Percentiles rank a stretch among this genome's conserved stretches.
These are phyloP conservation scores for Thera britannica DNA, from an alignment of 2,888 invertebrate species.

Conservation along the genomic window DNA sequence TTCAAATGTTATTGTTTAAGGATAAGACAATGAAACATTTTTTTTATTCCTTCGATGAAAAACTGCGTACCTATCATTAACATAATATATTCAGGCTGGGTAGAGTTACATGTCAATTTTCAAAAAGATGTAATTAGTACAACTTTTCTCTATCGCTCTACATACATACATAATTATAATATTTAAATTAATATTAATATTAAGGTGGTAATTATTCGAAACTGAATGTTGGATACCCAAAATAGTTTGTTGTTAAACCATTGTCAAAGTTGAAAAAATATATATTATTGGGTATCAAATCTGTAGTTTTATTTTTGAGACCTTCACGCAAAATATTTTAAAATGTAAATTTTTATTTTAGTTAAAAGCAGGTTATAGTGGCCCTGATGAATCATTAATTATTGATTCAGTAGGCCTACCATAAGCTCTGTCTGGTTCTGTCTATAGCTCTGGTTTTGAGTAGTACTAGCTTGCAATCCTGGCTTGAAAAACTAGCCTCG, in stretches of 20 bases:
- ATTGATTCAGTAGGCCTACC: too few relatives aligned
- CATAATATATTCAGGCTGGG: slow-evolving; percentile 48
- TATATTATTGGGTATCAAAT: slow-evolving; percentile 72
- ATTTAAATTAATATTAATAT: slow-evolving; percentile 52
- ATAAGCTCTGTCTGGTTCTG: too few relatives aligned
- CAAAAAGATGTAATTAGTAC: slow-evolving; percentile 47
- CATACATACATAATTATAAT: slow-evolving; percentile 71
- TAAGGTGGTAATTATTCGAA: slow-evolving; percentile 62
- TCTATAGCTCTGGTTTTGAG: too few relatives aligned
- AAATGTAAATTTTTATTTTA: too few relatives aligned
- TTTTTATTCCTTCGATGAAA: not conserved
- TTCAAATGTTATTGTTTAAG: slow-evolving; percentile 11
- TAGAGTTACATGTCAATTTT: slow-evolving; percentile 57
- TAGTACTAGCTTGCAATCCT: too few relatives aligned
- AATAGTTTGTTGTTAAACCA: slow-evolving; percentile 72
- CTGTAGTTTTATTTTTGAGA: slow-evolving; percentile 45
- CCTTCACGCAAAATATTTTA: not conserved
- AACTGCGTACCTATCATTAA: slow-evolving; percentile 39
- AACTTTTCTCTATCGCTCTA: slow-evolving; percentile 63
- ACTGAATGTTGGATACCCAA: slow-evolving; percentile 69
- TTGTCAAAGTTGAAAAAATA: slow-evolving; percentile 70
- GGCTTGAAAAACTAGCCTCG: too few relatives aligned
- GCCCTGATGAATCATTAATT: too few relatives aligned
- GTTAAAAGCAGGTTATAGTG: too few relatives aligned
- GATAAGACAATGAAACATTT: slow-evolving; percentile 8